Evolutionary conservation across 2,888 invertebrate genomes (phyloP).

Genomic region (Plutella xylostella): DNA sequence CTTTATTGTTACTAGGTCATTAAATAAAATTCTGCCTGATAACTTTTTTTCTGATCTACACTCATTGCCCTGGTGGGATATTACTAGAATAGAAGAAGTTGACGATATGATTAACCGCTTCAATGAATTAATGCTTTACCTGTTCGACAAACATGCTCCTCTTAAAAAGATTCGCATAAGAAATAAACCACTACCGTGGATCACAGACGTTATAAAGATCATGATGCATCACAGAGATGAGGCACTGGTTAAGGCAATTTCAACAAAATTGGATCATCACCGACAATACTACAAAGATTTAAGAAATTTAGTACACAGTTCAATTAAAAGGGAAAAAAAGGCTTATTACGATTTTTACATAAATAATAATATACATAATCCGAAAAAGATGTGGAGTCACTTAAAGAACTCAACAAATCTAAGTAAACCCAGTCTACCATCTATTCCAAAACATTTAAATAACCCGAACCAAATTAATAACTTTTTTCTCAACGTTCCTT

Average conservation of each 20-base stretch:
- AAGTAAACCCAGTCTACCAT: not conserved
- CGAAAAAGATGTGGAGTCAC: not conserved
- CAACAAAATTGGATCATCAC: not conserved
- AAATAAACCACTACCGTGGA: not conserved
- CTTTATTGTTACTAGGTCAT: not conserved
- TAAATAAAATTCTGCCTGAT: not conserved
- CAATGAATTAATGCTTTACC: not conserved
- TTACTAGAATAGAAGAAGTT: not conserved
- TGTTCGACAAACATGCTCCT: constrained; percentile 3
- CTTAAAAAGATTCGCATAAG: not conserved
- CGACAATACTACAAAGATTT: not conserved
- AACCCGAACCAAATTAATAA: not conserved
- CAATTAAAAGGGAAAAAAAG: constrained; percentile 1
- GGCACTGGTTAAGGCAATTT: not conserved
- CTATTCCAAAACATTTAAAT: not conserved
- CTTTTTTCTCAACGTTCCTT: not conserved
- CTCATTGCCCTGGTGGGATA: not conserved
- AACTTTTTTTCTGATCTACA: not conserved
- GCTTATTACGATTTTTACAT: not conserved
- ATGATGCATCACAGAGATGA: constrained; percentile 1
- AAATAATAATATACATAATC: constrained; percentile 2
- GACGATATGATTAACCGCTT: not conserved
- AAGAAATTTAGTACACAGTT: constrained; percentile 1
- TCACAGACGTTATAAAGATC: constrained; percentile 1
- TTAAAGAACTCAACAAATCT: not conserved